phyloP scores from a whole-genome alignment of 2,888 invertebrate species.

The Tachystola acroxantha region DNA sequence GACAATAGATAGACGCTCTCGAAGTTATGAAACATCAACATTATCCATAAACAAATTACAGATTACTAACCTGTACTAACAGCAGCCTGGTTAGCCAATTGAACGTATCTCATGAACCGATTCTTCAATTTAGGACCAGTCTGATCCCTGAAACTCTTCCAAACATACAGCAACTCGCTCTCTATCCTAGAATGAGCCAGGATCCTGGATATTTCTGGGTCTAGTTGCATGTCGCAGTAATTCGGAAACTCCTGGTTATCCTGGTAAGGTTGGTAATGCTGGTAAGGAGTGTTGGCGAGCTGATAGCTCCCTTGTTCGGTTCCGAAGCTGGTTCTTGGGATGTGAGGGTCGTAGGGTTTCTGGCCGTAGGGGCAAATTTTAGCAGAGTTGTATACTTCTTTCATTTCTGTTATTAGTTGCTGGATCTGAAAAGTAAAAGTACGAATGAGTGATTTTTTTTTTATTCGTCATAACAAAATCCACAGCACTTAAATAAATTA shows the following conservation, averaged over 20 bases:
- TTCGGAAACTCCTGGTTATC: constrained; percentile 42
- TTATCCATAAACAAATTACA: too few relatives aligned
- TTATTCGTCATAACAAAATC: too few relatives aligned
- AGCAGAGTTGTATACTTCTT: constrained; percentile 85
- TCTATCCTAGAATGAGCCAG: constrained; percentile 86
- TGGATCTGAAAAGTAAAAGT: constrained; percentile 75
- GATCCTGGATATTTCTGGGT: constrained; percentile 81
- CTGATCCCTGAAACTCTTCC: constrained; percentile 89
- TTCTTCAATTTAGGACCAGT: constrained; percentile 87
- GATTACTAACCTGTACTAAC: constrained; percentile 86
- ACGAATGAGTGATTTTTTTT: too few relatives aligned
- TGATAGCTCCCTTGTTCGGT: constrained; percentile 30
- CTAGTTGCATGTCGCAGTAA: constrained; percentile 80
- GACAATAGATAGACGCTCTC: too few relatives aligned
- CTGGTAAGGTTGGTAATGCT: constrained; percentile 50
- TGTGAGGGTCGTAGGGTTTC: constrained; percentile 64
- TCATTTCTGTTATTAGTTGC: constrained; percentile 86
- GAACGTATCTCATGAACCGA: constrained; percentile 87
- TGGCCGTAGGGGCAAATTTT: constrained; percentile 84
- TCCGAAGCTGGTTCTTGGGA: constrained; percentile 31
- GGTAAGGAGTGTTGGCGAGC: constrained; percentile 43
- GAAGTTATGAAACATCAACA: too few relatives aligned
- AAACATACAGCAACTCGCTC: constrained; percentile 85
- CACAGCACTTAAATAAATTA: too few relatives aligned
- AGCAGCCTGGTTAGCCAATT: constrained; percentile 88